Percentiles rank a stretch among this genome's conserved stretches.
Conservation (phyloP, 35 echinoderm and acorn worm species). For the Patiria miniata region DNA sequence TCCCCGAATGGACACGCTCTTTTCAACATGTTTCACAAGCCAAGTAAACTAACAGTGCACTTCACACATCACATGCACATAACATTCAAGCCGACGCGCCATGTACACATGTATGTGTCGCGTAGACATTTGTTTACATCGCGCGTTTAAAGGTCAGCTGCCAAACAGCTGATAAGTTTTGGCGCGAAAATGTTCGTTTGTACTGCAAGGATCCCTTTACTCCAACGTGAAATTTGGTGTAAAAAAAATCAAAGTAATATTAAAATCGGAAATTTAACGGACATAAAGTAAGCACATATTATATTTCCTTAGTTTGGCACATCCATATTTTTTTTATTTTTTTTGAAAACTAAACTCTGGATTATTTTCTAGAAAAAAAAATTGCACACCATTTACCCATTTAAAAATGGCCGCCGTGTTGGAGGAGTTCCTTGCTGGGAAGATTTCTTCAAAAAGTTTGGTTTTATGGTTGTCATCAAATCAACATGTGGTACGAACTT, state of each 20-base stretch:
- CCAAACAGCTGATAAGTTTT: conserved; percentile 8
- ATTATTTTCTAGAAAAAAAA: too few species aligned
- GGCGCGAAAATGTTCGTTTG: conserved; percentile 28
- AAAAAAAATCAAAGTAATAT: neutral
- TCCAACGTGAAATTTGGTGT: neutral
- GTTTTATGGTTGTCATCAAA: conserved; percentile 24
- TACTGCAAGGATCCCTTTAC: neutral
- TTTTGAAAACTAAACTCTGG: too few species aligned
- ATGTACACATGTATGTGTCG: neutral
- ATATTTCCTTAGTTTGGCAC: too few species aligned
- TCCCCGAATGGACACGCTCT: conserved; percentile 50
- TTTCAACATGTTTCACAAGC: conserved; percentile 63
- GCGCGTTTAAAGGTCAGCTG: conserved; percentile 20
- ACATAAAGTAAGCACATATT: too few species aligned
- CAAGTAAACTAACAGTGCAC: neutral
- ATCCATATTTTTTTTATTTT: too few species aligned
- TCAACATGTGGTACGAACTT: neutral
- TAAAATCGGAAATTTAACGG: too few species aligned
- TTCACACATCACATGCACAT: neutral
- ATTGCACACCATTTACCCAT: neutral
- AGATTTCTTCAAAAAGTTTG: conserved; percentile 33
- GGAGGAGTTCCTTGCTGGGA: conserved; percentile 33
- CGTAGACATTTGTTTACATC: neutral
- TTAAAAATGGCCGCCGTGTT: conserved; percentile 67
- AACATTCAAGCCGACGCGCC: neutral